Percentiles rank a stretch among this genome's conserved stretches.
phyloP scores from a whole-genome alignment of 2,797 vertebrate species.

The Synanceia verrucosa region DNA sequence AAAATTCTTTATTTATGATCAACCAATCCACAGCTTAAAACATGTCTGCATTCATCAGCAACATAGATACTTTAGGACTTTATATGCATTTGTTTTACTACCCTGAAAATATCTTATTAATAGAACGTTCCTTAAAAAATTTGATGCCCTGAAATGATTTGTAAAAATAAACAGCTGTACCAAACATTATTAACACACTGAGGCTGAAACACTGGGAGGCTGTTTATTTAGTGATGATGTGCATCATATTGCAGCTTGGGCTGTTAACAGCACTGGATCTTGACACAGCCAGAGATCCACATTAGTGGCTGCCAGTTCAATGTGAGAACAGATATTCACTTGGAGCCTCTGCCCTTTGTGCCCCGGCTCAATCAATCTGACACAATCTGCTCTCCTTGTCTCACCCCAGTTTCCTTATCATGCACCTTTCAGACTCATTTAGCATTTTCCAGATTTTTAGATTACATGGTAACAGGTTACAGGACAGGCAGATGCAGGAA shows the following conservation, averaged over 20 bases:
- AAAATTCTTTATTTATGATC: background rate
- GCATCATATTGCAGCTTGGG: conserved; percentile 24
- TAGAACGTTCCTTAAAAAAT: background rate
- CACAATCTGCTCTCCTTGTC: conserved; percentile 16
- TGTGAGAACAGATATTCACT: conserved; percentile 54
- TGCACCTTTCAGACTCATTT: background rate
- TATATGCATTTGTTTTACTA: background rate
- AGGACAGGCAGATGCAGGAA: background rate
- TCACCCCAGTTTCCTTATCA: background rate
- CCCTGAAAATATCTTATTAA: background rate
- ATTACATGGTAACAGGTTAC: background rate
- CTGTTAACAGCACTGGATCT: conserved; percentile 18
- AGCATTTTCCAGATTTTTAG: background rate
- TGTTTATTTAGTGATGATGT: conserved; percentile 7
- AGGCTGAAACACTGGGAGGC: background rate
- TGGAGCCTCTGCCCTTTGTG: conserved; percentile 11
- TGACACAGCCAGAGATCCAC: conserved; percentile 23
- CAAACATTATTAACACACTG: background rate
- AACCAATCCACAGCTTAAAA: background rate
- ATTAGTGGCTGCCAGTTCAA: conserved; percentile 58
- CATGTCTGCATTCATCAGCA: background rate
- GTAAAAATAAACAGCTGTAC: background rate
- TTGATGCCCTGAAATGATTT: background rate
- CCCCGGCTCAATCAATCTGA: conserved; percentile 23
- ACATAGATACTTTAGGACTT: background rate